Conservation (phyloP, 2,888 invertebrate species). For the Odontothrips loti region DNA sequence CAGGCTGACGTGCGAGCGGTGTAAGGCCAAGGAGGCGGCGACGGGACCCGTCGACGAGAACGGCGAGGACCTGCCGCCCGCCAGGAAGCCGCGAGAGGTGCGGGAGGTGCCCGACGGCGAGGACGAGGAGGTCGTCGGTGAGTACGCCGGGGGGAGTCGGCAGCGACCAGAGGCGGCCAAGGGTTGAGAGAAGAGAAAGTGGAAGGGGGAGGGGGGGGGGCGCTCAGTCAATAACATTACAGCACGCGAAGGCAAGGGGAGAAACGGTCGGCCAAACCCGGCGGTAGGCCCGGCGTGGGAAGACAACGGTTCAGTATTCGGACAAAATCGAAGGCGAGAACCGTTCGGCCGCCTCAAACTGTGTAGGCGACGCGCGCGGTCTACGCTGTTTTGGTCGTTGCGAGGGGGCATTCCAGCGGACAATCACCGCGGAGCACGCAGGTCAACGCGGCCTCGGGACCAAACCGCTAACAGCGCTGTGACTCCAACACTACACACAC, state of each 20-base stretch:
- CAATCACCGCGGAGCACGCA: too few species aligned
- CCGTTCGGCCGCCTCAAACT: too few species aligned
- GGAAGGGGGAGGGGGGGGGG: neutral
- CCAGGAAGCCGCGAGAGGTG: neutral
- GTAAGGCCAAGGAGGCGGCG: neutral
- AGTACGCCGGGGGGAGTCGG: neutral
- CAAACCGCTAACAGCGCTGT: too few species aligned
- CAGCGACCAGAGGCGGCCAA: neutral
- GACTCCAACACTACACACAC: too few species aligned
- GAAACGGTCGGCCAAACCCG: neutral
- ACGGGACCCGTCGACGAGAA: neutral
- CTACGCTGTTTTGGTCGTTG: too few species aligned
- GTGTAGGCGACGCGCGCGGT: too few species aligned
- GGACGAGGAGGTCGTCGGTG: constrained; percentile 12
- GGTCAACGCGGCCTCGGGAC: too few species aligned
- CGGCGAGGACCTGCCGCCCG: neutral
- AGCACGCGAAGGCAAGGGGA: constrained; percentile 2
- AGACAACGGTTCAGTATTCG: too few species aligned
- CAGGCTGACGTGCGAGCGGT: neutral
- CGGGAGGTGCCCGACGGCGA: constrained; percentile 16
- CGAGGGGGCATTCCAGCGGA: too few species aligned
- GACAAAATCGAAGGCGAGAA: too few species aligned
- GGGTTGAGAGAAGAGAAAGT: neutral
- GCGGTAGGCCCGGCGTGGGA: too few species aligned
- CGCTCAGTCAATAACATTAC: constrained; percentile 12